Evolutionary conservation across 2,888 invertebrate genomes (phyloP).

Genomic region (Conistra vaccinii): DNA sequence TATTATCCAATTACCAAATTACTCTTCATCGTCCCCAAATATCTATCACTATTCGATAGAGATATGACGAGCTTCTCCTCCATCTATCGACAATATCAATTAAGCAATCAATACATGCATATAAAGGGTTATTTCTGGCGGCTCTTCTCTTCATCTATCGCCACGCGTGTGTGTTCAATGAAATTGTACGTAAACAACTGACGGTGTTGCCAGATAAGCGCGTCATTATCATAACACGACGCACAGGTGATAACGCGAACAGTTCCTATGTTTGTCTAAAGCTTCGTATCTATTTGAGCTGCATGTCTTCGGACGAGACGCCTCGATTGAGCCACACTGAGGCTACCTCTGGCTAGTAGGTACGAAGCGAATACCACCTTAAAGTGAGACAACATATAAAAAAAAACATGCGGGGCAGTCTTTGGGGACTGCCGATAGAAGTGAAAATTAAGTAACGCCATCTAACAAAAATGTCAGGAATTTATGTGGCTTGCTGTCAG

Average conservation of each 20-base stretch:
- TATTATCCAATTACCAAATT: background rate
- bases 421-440: no score
- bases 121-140: conserved; percentile 41
- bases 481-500: no score
- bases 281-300: conserved; percentile 2
- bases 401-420: no score
- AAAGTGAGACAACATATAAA: background rate
- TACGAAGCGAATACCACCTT: background rate
- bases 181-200: conserved; percentile 66
- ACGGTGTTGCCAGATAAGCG: conserved; percentile 59
- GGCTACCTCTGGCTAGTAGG: background rate
- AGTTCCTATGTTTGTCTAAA: conserved; percentile 8
- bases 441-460: no score
- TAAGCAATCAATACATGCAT: conserved; percentile 26
- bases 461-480: no score
- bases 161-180: conserved; percentile 60
- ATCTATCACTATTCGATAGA: background rate
- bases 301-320: background rate
- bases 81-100: conserved; percentile 40
- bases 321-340: background rate
- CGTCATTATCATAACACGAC: conserved; percentile 62
- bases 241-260: conserved; percentile 31
- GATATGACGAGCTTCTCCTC: background rate
- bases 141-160: conserved; percentile 21
- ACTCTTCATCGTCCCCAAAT: background rate